These are phyloP conservation scores for Arenicola marina DNA, from an alignment of 2,888 invertebrate genomes.

Conservation along the genomic window DNA sequence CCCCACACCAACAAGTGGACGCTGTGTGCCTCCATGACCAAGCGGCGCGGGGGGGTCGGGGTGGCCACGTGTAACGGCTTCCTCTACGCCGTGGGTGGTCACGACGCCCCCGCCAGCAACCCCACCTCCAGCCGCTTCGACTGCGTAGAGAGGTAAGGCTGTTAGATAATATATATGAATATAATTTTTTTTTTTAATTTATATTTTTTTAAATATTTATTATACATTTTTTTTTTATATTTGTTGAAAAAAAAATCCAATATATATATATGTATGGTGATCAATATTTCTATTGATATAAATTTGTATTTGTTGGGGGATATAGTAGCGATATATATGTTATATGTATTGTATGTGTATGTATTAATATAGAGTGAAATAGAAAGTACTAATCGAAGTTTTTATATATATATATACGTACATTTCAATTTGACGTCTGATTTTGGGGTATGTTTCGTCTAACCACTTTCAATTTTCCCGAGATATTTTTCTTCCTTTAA, in stretches of 20 bases:
- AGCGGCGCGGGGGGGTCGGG: slow-evolving; percentile 85
- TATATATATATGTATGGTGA: too few relatives aligned
- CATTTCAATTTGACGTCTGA: too few relatives aligned
- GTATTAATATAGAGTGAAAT: too few relatives aligned
- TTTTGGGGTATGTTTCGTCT: too few relatives aligned
- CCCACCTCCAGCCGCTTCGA: slow-evolving; percentile 81
- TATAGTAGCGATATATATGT: too few relatives aligned
- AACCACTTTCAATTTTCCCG: too few relatives aligned
- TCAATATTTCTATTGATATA: too few relatives aligned
- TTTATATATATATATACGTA: too few relatives aligned
- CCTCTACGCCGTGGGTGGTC: slow-evolving; percentile 90
- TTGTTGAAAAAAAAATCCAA: neutral
- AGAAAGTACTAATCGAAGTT: too few relatives aligned
- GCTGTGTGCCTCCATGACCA: slow-evolving; percentile 83
- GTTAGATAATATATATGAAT: neutral
- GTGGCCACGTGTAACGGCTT: slow-evolving; percentile 86
- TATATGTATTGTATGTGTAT: too few relatives aligned
- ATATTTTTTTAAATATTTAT: neutral
- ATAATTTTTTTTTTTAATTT: neutral
- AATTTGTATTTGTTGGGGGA: too few relatives aligned
- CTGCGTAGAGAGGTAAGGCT: slow-evolving; percentile 81
- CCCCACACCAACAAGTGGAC: slow-evolving; percentile 82
- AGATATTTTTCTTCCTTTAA: too few relatives aligned
- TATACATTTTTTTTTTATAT: neutral
- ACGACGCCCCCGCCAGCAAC: slow-evolving; percentile 89